Evolutionary conservation across 2,888 invertebrate genomes (phyloP), one percentile per base, ranked within the genome.

Genomic region (Opisthograptis luteolata): DNA sequence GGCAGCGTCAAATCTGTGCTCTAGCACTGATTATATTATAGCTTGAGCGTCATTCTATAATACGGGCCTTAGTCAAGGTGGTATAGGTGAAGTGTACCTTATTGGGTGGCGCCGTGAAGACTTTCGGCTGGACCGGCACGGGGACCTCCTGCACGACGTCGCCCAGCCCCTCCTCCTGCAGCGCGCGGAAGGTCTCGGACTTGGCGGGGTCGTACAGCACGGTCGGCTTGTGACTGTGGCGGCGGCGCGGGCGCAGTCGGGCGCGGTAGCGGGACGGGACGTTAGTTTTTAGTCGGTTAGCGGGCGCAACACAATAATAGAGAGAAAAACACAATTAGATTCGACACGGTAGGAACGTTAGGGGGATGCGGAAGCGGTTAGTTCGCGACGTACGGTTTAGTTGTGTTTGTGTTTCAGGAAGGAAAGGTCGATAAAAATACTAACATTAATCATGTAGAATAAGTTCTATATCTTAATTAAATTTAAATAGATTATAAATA

Each of bases 171-270:
- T 94, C 93, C 85, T 97, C 97, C 85, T 96, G 95, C 59, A 97
- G 93, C 73, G 95, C 96, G 91, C 94, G 95, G 93, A 93, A 96
- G 50, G 97, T 96, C 85, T 96, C 96, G 78, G 96, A 97, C 92
- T 95, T 94, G 81, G 95, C 94, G 66, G 97, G 97, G 92, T 97
- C 96, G 92, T 95, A 97, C 79, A 92, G 93, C 79, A 94, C 86
- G 62, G 95, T 94, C 83, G 94, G 94, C 92, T 93, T 94, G 83
- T 89, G 85, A 73, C 92, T 92, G 82, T 68, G 49, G 43, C 56
- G 43, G 58, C 59, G 67, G 13, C 13, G 43, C 59, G 37, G 59
- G 66, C 50, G 58, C 57, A 40, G 57, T 43, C 42, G 56, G 50
- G 49, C 62, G 59, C 58, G 66, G 56, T 31, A 31, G 41, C 63